Conservation (phyloP, 1,140 invertebrate species). For the Potamilus streckersoni region DNA sequence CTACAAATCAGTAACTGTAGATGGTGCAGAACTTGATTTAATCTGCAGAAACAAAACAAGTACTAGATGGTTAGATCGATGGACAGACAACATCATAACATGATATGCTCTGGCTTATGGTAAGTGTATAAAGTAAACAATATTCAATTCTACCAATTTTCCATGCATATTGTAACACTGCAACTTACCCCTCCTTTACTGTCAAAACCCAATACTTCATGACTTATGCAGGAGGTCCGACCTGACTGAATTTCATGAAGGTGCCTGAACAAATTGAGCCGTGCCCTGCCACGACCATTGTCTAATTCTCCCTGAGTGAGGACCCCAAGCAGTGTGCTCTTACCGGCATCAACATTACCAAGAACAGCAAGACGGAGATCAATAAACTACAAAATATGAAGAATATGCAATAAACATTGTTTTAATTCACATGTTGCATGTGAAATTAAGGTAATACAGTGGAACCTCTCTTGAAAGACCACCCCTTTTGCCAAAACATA, state of each 20-base stretch:
- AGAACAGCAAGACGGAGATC: slow-evolving; percentile 92
- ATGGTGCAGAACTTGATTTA: too few species aligned
- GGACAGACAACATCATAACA: too few species aligned
- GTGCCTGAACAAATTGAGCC: slow-evolving; percentile 96
- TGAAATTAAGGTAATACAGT: not conserved
- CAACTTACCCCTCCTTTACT: slow-evolving; percentile 66
- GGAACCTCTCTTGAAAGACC: too few species aligned
- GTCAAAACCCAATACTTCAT: slow-evolving; percentile 94
- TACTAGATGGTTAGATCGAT: too few species aligned
- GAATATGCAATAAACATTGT: not conserved
- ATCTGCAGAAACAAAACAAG: too few species aligned
- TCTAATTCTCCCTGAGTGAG: slow-evolving; percentile 95
- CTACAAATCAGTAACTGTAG: too few species aligned
- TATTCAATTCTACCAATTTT: too few species aligned
- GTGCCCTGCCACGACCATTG: slow-evolving; percentile 92
- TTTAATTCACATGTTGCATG: not conserved
- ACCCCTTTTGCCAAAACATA: too few species aligned
- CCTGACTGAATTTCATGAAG: slow-evolving; percentile 97
- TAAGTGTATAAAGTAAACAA: too few species aligned
- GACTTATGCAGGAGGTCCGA: slow-evolving; percentile 94
- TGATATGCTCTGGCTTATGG: too few species aligned
- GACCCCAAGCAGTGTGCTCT: slow-evolving; percentile 93
- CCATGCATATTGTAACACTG: not conserved
- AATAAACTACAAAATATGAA: slow-evolving; percentile 67
- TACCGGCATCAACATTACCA: slow-evolving; percentile 93